These are phyloP conservation scores for Epinephelus fuscoguttatus DNA, from an alignment of 2,113 vertebrate genomes.

Conservation along the genomic window DNA sequence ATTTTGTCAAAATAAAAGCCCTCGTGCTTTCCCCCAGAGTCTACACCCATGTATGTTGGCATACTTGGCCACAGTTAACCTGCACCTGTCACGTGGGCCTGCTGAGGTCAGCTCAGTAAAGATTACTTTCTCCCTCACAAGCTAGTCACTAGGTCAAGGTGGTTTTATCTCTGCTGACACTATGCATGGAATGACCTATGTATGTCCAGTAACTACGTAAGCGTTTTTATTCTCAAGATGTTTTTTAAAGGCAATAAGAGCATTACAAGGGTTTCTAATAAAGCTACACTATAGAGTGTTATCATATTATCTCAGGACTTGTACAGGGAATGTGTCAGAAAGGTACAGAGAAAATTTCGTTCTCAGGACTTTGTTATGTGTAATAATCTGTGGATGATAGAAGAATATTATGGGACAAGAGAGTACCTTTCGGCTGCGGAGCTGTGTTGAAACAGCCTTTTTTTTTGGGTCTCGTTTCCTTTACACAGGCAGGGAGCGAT, in stretches of 20 bases:
- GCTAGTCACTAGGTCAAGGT: conserved; percentile 32
- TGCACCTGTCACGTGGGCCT: conserved; percentile 37
- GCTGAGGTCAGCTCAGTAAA: conserved; percentile 53
- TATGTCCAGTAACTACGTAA: not conserved
- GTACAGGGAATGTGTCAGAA: not conserved
- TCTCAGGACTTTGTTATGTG: not conserved
- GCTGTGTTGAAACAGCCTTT: conserved; percentile 27
- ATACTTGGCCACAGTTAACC: conserved; percentile 49
- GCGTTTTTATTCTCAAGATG: not conserved
- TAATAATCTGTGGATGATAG: conserved; percentile 22
- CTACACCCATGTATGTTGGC: not conserved
- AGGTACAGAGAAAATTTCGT: not conserved
- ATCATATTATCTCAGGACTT: conserved; percentile 9
- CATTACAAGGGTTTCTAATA: conserved; percentile 16
- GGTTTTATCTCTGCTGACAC: conserved; percentile 30
- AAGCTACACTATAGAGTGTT: conserved; percentile 1
- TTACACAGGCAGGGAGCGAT: conserved; percentile 29
- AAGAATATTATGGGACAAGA: conserved; percentile 8
- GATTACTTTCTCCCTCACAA: conserved; percentile 59
- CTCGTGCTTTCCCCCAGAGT: no score
- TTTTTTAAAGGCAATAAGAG: not conserved
- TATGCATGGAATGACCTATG: conserved; percentile 35
- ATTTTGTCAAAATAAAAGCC: no score
- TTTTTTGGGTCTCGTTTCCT: conserved; percentile 8
- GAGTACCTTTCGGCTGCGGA: conserved; percentile 16